Conservation (phyloP, 2,888 invertebrate species). For the Pristionchus maxplancki region DNA sequence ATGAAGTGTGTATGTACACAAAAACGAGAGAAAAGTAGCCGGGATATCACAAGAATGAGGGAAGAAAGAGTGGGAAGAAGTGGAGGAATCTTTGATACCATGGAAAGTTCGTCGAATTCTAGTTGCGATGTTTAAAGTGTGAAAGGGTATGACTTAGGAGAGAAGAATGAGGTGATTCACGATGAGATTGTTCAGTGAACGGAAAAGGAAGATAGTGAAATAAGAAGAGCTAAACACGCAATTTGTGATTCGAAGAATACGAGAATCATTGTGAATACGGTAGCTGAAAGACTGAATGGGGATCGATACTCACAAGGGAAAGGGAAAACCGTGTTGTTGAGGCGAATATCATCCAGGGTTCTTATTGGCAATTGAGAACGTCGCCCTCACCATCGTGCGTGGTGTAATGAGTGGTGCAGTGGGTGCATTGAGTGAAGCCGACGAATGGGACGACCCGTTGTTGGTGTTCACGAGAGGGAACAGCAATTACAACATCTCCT, state of each 20-base stretch:
- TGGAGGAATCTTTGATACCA: slow-evolving; percentile 21
- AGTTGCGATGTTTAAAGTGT: slow-evolving; percentile 23
- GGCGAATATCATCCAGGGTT: background rate
- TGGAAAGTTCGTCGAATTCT: background rate
- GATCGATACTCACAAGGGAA: slow-evolving; percentile 38
- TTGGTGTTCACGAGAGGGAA: slow-evolving; percentile 30
- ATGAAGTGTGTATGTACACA: background rate
- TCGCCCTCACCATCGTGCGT: slow-evolving; percentile 21
- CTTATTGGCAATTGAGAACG: slow-evolving; percentile 23
- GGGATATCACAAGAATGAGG: slow-evolving; percentile 27
- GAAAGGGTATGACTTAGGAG: slow-evolving; percentile 5
- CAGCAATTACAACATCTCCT: slow-evolving; percentile 73
- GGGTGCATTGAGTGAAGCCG: background rate
- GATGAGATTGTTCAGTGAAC: background rate
- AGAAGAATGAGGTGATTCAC: slow-evolving; percentile 1
- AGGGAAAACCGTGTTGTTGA: background rate
- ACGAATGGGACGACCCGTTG: background rate
- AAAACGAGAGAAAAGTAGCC: background rate
- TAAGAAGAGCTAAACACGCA: slow-evolving; percentile 32
- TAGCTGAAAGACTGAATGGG: slow-evolving; percentile 25
- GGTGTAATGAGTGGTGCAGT: slow-evolving; percentile 4
- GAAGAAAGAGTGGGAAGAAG: slow-evolving; percentile 17
- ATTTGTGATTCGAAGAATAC: slow-evolving; percentile 21
- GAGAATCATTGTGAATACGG: slow-evolving; percentile 39
- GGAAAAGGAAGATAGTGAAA: background rate